These are phyloP conservation scores for Xiphias gladius DNA, from an alignment of 2,113 vertebrate genomes.

Conservation along the genomic window DNA sequence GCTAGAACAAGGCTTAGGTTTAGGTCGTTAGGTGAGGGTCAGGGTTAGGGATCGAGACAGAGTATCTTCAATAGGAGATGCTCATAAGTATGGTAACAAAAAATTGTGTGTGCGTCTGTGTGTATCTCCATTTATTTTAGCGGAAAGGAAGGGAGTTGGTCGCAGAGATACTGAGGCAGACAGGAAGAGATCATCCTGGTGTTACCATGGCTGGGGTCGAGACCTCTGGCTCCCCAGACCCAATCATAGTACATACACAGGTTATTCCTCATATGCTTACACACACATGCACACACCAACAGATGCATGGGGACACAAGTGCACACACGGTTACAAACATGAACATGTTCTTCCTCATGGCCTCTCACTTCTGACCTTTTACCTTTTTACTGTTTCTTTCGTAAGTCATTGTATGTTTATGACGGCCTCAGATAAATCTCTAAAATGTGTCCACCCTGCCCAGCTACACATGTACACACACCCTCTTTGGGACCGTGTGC, in stretches of 20 bases:
- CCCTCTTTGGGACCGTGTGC: neutral
- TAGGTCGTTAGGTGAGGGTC: neutral
- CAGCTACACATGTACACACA: neutral
- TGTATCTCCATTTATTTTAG: slow-evolving; percentile 47
- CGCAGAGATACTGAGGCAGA: slow-evolving; percentile 73
- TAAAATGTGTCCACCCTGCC: neutral
- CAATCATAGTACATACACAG: slow-evolving; percentile 27
- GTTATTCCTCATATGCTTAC: slow-evolving; percentile 17
- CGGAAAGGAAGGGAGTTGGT: slow-evolving; percentile 80
- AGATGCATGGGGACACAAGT: neutral
- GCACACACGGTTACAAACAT: neutral
- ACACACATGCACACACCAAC: slow-evolving; percentile 1
- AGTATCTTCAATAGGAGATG: slow-evolving; percentile 10
- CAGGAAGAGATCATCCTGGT: slow-evolving; percentile 82
- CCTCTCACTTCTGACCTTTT: neutral
- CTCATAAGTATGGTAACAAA: slow-evolving; percentile 22
- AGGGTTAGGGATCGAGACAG: neutral
- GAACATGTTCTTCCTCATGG: slow-evolving; percentile 26
- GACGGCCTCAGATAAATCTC: neutral
- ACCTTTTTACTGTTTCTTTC: neutral
- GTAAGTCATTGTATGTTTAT: neutral
- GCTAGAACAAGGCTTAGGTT: slow-evolving; percentile 7
- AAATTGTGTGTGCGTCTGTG: slow-evolving; percentile 1
- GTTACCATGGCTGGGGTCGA: slow-evolving; percentile 60
- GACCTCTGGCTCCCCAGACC: slow-evolving; percentile 33